Evolutionary conservation across 2,797 vertebrate species (phyloP), one percentile per base, ranked within the genome.

Genomic region (Mormyrus hasselquistii): DNA sequence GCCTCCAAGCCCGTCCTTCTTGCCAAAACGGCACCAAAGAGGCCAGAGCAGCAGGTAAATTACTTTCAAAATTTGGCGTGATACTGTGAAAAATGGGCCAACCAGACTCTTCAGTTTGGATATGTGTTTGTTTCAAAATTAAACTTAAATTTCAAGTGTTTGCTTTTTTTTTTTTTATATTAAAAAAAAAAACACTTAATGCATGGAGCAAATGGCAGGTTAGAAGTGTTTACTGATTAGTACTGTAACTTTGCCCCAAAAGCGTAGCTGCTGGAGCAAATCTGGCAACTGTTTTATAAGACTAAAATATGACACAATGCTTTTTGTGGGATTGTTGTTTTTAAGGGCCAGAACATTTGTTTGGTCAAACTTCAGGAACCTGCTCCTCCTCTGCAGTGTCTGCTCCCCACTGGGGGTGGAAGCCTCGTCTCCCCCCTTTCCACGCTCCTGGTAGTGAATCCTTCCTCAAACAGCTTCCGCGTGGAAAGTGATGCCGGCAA

Each of bases 371-470:
- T 87, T 19, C 79, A 49, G 41, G 91, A 92, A 89, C 88, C 57
- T 0, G 59, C 90, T 0, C 4, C 55, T 2, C 53, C 38, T 62
- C 89, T 76, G 52, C 89, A 86, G 84, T 87, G 34, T 83, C 73
- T 73, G 14, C 87, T 79, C 82, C 83, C 69, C 49, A 65, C 82
- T 83, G 50, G 50, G 49, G 22, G 41, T 53, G 14, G 87, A 82
- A 89, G 38, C 73, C 62, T 88, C 82, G 83, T 91, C 16, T 89
- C 89, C 69, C 90, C 88, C n/a, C 87, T 93, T 79, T 92, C 94
- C 0, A 34, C 92, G 0, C 84, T 92, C 38, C 91, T 93, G 85
- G 89, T 93, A 0, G 91, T 93, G 4, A 92, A 91, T 88, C 92
- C 93, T 89, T 1, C 90, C 92, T 22, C 92, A 92, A 89, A 92